Percentiles rank a stretch among this genome's conserved stretches.
These are phyloP conservation scores for pig (Sus scrofa) DNA, from an alignment of 2,113 vertebrate genomes.

Conservation along the genomic window DNA sequence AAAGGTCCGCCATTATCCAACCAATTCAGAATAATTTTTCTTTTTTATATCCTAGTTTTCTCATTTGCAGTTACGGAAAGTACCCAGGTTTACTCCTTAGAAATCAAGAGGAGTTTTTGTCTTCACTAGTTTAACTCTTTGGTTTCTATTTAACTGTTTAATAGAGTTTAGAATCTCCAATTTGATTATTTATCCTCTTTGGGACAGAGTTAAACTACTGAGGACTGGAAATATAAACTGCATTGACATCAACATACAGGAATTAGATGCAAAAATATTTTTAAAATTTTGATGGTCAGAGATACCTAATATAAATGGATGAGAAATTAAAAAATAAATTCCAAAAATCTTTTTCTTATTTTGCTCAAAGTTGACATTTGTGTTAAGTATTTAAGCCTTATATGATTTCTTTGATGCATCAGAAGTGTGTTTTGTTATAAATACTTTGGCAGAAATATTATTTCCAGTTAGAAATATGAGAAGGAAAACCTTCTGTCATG, in stretches of 20 bases:
- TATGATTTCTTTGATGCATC: not conserved
- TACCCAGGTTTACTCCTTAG: not conserved
- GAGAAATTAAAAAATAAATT: not conserved
- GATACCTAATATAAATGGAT: not conserved
- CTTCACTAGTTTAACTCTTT: not conserved
- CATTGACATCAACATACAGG: not conserved
- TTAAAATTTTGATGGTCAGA: not conserved
- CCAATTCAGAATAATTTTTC: conserved; percentile 15
- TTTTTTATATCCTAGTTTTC: not conserved
- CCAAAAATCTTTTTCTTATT: not conserved
- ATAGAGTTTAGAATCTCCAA: not conserved
- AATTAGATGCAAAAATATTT: not conserved
- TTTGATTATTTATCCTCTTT: not conserved
- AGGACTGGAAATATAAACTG: not conserved
- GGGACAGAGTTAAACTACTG: not conserved
- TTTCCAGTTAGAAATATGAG: conserved; percentile 38
- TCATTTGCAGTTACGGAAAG: not conserved
- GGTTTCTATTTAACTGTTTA: conserved; percentile 2
- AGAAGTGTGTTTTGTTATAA: conserved; percentile 1
- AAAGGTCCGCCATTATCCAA: not conserved
- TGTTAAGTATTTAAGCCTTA: conserved; percentile 29
- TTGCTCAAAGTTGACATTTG: not conserved
- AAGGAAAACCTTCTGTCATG: not conserved
- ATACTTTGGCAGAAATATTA: conserved; percentile 26
- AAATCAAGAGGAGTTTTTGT: not conserved